Conservation (phyloP, 2,797 vertebrate genomes). For the Danio choprae region DNA sequence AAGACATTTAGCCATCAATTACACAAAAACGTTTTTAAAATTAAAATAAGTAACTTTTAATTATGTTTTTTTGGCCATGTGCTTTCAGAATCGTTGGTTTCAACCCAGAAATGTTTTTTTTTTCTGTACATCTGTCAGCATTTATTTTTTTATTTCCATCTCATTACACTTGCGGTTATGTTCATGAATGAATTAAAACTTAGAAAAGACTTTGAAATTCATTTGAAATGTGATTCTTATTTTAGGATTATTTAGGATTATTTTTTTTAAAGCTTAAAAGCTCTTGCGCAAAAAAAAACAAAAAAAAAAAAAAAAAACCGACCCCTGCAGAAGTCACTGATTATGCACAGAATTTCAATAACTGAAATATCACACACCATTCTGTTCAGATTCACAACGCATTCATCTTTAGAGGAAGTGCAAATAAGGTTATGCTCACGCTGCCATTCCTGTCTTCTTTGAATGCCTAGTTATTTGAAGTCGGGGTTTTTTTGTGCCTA, state of each 20-base stretch:
- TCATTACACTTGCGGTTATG: not conserved
- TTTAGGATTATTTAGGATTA: too few relatives aligned
- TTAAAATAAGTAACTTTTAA: too few relatives aligned
- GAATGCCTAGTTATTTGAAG: conserved; percentile 37
- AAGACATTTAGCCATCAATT: too few relatives aligned
- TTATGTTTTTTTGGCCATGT: too few relatives aligned
- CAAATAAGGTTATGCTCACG: conserved; percentile 14
- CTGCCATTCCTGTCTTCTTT: not conserved
- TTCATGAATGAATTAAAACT: not conserved
- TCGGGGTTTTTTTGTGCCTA: conserved; percentile 63
- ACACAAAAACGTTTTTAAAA: too few relatives aligned
- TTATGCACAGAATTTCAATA: not conserved
- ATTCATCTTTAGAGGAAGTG: conserved; percentile 12
- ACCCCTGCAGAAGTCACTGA: not conserved
- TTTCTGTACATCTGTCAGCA: too few relatives aligned
- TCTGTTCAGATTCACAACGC: not conserved
- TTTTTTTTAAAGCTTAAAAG: not conserved
- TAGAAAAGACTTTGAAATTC: not conserved
- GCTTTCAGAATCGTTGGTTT: too few relatives aligned
- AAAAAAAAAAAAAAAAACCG: not conserved
- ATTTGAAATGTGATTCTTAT: too few relatives aligned
- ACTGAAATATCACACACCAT: conserved; percentile 62
- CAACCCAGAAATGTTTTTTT: too few relatives aligned
- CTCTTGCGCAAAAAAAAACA: too few relatives aligned
- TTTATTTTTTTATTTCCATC: not conserved